Evolutionary conservation across 2,113 vertebrate species (phyloP), one percentile per base, ranked within the genome.

Genomic region (Trogon surrucura): DNA sequence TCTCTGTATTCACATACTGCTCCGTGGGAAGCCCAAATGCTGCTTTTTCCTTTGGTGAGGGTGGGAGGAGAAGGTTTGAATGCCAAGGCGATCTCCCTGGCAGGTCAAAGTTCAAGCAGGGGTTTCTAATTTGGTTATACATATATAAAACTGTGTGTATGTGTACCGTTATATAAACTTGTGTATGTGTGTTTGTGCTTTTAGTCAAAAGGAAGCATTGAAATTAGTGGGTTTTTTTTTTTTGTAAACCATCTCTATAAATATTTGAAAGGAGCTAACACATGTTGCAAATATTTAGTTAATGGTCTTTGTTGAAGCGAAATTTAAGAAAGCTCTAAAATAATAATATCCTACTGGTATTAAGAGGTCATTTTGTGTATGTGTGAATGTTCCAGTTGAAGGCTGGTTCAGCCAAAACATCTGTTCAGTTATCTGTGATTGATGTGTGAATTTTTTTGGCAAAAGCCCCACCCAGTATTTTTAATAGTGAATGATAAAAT

Each of bases 251-350:
- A 14, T n/a, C 34, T 54, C 53, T 80, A 29, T 72, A 93, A 95
- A 93, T 91, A 91, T 93, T 95, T 90, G 32, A 45, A 73, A 61
- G 78, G n/a, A 57, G 27, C 47, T 62, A 80, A 58, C 64, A 82
- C 18, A 34, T 53, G 50, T 66, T 66, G 67, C 47, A 95, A 93
- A 95, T 88, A 88, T 85, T 91, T 95, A 85, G 30, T 70, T 62
- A 93, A 54, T 3, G 4, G 34, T 47, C 62, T 88, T 95, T 93
- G 77, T 94, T 89, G 72, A 90, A 92, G 30, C 0, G 5, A 73
- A 95, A 84, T 41, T 78, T 62, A 71, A 89, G 77, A 72, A 86
- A 86, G 10, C 56, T 77, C 41, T 88, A 78, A 83, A 94, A 78
- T 70, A 3, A 8, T 85, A 83, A 45, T 83, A 73, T 78, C 30